Evolutionary conservation across 1,140 invertebrate species (phyloP).

Genomic region (Sitophilus oryzae): DNA sequence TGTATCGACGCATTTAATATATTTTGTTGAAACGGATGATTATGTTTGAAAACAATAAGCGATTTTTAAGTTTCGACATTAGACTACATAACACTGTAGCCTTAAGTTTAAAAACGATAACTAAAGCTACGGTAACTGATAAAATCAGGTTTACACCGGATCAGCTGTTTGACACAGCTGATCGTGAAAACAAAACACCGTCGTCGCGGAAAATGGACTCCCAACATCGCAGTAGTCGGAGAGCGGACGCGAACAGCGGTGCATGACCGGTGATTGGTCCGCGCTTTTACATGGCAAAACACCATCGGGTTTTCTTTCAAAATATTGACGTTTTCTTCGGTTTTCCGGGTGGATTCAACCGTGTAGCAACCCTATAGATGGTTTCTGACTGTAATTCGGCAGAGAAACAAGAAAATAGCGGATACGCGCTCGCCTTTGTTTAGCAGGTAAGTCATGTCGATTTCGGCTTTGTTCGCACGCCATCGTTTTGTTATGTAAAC

Average conservation of each 20-base stretch:
- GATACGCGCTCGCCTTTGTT: conserved; percentile 29
- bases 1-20: background rate
- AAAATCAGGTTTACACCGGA: conserved; percentile 33
- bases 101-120: too few relatives aligned
- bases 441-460: conserved; percentile 28
- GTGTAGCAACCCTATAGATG: too few relatives aligned
- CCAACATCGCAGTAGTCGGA: conserved; percentile 12
- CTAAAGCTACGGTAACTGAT: background rate
- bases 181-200: conserved; percentile 35
- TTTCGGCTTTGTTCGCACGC: conserved; percentile 26
- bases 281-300: conserved; percentile 9
- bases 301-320: background rate
- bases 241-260: conserved; percentile 11
- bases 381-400: too few relatives aligned
- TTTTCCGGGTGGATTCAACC: too few relatives aligned
- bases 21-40: background rate
- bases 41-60: background rate
- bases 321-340: conserved; percentile 8
- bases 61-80: too few relatives aligned
- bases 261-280: background rate
- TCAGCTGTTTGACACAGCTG: conserved; percentile 38
- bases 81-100: too few relatives aligned
- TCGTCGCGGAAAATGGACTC: conserved; percentile 18
- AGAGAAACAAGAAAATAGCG: conserved; percentile 3
- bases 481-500: conserved; percentile 39